Base-by-base conservation (phyloP, 2,113 vertebrate genomes). In the Lycocorax pyrrhopterus region DNA sequence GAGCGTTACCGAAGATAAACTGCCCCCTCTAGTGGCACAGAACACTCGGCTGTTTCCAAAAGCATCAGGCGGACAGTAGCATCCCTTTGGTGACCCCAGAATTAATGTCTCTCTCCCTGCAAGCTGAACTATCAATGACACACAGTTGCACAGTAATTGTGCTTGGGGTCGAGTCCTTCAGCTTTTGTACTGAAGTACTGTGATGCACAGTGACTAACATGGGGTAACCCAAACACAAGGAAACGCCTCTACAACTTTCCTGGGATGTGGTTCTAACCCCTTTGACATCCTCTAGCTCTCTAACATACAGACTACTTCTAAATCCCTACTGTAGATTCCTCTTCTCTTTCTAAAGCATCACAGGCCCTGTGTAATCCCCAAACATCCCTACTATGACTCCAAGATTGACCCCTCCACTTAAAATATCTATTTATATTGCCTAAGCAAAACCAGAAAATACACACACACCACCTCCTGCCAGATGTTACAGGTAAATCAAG, bases 1-100 rank as follows among this genome's bases (percentile, higher is more conserved):
- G 56, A 64, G 30, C 4, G 33, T 4, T 51, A 4, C 4, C 22
- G 33, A 74, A 35, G 52, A 71, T 17, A 27, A 75, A 9, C 23
- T 27, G n/a, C 94, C 52, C 88, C 96, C 91, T 94, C 95, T 95
- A 77, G 94, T 39, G 94, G 91, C 44, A 62, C 8, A 37, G 29
- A 55, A 5, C n/a, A 22, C 41, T 16, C 6, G 14, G 16, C 37
- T 22, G 16, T 4, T 56, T 21, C 56, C 67, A 41, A 3, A 43
- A 44, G 53, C 44, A 4, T 13, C 3, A 3, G 35, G 4, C 1
- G 37, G n/a, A 13, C 32, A 16, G 25, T 1, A 10, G 47, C 27
- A 29, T 0, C 14, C 15, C 9, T 27, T 21, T 4, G 5, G 12
- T 0, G 14, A 29, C 21, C 16, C 13, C 73, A 18, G 5, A 10